Evolutionary conservation across 30 jellyfish, hydroid and myxozoan genomes (phyloP), one percentile per base, ranked within the genome.

Genomic region (Hydra vulgaris): DNA sequence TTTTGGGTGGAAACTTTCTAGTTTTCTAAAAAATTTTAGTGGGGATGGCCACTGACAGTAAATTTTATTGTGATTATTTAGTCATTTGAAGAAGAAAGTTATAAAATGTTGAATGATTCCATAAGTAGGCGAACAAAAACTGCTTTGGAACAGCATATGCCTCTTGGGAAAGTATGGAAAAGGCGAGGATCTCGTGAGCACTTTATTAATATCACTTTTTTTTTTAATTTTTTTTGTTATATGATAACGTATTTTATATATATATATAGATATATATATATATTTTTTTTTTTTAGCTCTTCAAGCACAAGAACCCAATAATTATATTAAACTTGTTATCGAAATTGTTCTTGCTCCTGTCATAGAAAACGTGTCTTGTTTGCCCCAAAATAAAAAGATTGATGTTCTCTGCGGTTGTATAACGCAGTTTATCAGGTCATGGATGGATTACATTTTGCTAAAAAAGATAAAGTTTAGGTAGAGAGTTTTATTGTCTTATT

Each of bases 81-180:
- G 87, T 21, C 3, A 1, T 80, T 80, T 66, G 83, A 66, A 66
- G 54, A 69, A 8, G 71, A 66, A 23, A 80, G 87, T 80, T 26
- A 27, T 22, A 16, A 19, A 61, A 21, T 23, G 69, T 27, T 80
- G 83, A 66, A 18, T 21, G 25, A 80, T 61, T 21, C 66, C 25
- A 70, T 80, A 8, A 25, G 83, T 21, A 18, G 1, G 0, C 68
- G 81, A 70, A n/a, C 87, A 21, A 3, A 56, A 66, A 27, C 18
- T 21, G 83, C 71, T 55, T 80, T 84, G 87, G 52, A 53, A 67
- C 81, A 80, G n/a, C 87, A 80, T 80, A 66, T 80, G 87, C 83
- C 81, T 12, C 26, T 21, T 21, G 70, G 52, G 21, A 80, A 80
- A 27, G 72, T 80, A 19, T 80, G 87, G 87, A 80, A 66, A 26